Percentiles rank a stretch among this genome's conserved stretches.
Conservation (phyloP, 2,888 invertebrate species). For the Athrips mouffetella region DNA sequence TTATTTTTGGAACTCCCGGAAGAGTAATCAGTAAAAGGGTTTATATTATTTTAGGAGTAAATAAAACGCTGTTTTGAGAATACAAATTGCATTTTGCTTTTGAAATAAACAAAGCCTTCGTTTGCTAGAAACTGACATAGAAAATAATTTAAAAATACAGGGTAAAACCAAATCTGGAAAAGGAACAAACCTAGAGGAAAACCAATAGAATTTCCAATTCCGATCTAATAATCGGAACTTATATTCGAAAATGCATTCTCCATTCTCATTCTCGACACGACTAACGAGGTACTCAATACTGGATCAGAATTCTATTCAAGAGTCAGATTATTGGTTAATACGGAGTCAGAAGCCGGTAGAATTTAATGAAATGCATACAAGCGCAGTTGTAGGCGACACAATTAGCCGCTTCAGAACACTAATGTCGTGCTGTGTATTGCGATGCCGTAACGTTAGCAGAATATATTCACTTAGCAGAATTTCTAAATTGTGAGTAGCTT, state of each 20-base stretch:
- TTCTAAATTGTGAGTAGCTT: too few species aligned
- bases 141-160: too few species aligned
- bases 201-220: conserved; percentile 1
- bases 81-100: not conserved
- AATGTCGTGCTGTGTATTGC: conserved; percentile 9
- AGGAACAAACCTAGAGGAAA: not conserved
- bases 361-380: conserved; percentile 31
- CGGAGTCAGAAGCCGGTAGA: conserved; percentile 12
- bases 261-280: not conserved
- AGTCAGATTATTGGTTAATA: conserved; percentile 20
- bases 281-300: conserved; percentile 1
- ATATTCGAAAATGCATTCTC: conserved; percentile 1
- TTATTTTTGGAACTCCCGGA: conserved; percentile 4
- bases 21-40: conserved; percentile 4
- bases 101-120: too few species aligned
- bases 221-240: conserved; percentile 2
- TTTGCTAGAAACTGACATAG: too few species aligned
- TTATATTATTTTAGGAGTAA: not conserved
- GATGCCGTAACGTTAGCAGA: not conserved
- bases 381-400: conserved; percentile 18
- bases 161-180: too few species aligned
- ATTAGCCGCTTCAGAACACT: conserved; percentile 27
- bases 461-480: too few species aligned
- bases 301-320: conserved; percentile 3
- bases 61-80: not conserved